A percentile compares a stretch with the other conserved stretches of the same genome.
These are phyloP conservation scores for Sicus ferrugineus DNA, from an alignment of 2,888 invertebrate genomes.

Conservation along the genomic window DNA sequence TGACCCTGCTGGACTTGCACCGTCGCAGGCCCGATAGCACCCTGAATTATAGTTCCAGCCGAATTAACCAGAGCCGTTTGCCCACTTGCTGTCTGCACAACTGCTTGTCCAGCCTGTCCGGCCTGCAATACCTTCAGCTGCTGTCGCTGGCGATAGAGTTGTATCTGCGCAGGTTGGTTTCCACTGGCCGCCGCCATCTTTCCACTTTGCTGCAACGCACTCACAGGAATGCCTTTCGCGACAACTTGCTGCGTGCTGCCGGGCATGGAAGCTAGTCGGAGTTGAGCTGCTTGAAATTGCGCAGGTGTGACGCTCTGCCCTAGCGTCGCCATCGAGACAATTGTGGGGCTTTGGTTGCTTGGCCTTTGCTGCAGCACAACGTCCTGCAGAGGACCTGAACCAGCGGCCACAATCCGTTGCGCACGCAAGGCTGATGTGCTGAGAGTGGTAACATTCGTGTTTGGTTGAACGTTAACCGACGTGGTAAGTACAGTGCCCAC, in stretches of 20 bases:
- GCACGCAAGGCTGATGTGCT: conserved; percentile 60
- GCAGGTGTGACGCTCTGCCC: conserved; percentile 56
- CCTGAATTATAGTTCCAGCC: conserved; percentile 62
- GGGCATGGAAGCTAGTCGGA: conserved; percentile 59
- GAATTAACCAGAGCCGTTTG: conserved; percentile 58
- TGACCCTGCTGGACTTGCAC: conserved; percentile 63
- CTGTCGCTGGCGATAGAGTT: conserved; percentile 62
- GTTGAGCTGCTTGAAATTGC: conserved; percentile 62
- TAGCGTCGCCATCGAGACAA: conserved; percentile 63
- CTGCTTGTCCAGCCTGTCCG: conserved; percentile 50
- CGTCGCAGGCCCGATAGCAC: conserved; percentile 54
- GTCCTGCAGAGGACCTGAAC: conserved; percentile 58
- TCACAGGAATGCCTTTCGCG: conserved; percentile 60
- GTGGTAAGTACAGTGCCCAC: conserved; percentile 62
- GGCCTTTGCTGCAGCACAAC: conserved; percentile 62
- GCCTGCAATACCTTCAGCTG: conserved; percentile 60
- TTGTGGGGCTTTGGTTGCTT: conserved; percentile 61
- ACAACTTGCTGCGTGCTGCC: conserved; percentile 57
- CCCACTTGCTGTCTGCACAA: conserved; percentile 59
- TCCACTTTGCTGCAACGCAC: conserved; percentile 58
- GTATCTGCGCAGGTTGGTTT: conserved; percentile 60
- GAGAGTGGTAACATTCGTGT: conserved; percentile 58
- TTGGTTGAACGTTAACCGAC: conserved; percentile 56
- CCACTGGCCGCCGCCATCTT: conserved; percentile 48
- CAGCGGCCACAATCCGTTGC: conserved; percentile 60